Base-by-base conservation (phyloP, 1,140 invertebrate species). In the Ditylenchus dipsaci region DNA sequence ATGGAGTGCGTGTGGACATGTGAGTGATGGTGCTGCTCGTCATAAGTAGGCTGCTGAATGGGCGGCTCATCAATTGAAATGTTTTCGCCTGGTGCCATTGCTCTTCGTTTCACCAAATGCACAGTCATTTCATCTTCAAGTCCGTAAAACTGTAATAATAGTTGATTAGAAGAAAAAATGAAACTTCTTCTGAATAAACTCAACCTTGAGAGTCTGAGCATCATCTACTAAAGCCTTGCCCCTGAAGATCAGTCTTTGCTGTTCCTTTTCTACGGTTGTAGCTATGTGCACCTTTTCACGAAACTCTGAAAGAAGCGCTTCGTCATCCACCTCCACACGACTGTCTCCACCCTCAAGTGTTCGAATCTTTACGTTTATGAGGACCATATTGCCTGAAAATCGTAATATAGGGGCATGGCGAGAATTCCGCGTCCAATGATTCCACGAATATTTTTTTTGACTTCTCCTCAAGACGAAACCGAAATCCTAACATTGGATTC, bases 191-290 rank as follows among this genome's bases (percentile, higher is more conserved):
- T n/a, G n/a, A n/a, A n/a, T n/a, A n/a, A n/a, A 38, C 3, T 38
- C 33, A 38, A 29, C 61, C 9, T 23, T 49, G 21, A 68, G 58
- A n/a, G 38, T 42, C 11, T 21, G n/a, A 19, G 43, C 38, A 27
- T 63, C 61, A 26, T 68, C 47, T 17, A 26, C 30, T 8, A 68
- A 42, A 29, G 53, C 23, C 29, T 63, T 61, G 38, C 67, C 67
- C 23, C 67, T 59, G 45, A 68, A 68, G 30, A 68, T 68, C 15
- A 68, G 38, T 15, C 67, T 27, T 30, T 68, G 67, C 0, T 67
- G 21, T 21, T 63, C 60, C n/a, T 29, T 23, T 9, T 33, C 9
- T 8, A 68, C 49, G 13, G 19, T 15, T 26, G 61, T 65, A 15
- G 29, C 27, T 19, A 26, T 26, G 15, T 42, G 43, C 11, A 68